Conservation (phyloP, 1,140 invertebrate genomes). For the Neelides sp. region DNA sequence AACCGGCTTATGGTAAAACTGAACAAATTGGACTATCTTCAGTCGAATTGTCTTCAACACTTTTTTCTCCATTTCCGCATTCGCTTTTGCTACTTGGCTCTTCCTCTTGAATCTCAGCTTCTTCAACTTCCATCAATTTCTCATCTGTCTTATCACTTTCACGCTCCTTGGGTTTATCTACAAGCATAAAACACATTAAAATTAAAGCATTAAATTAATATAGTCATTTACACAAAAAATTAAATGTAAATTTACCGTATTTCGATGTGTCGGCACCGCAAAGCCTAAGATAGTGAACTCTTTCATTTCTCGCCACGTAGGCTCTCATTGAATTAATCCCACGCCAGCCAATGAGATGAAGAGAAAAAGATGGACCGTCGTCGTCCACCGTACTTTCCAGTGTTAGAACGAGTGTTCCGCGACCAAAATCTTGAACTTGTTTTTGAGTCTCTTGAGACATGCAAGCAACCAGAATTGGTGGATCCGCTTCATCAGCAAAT, state of each 20-base stretch:
- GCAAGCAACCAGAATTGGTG: slow-evolving; percentile 52
- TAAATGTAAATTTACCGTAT: slow-evolving; percentile 54
- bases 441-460: slow-evolving; percentile 49
- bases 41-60: too few species aligned
- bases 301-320: slow-evolving; percentile 68
- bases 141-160: too few species aligned
- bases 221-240: too few species aligned
- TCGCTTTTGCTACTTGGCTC: too few species aligned
- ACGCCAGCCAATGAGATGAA: slow-evolving; percentile 76
- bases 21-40: too few species aligned
- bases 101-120: too few species aligned
- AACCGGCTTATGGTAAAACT: too few species aligned
- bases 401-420: slow-evolving; percentile 58
- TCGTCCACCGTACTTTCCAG: slow-evolving; percentile 39
- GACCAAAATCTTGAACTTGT: slow-evolving; percentile 48
- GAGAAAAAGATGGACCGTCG: slow-evolving; percentile 38
- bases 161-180: too few species aligned
- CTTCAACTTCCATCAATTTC: too few species aligned
- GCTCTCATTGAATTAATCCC: slow-evolving; percentile 72
- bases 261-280: slow-evolving; percentile 68
- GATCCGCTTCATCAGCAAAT: slow-evolving; percentile 57
- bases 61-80: too few species aligned
- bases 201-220: too few species aligned
- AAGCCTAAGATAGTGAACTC: slow-evolving; percentile 70
- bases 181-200: too few species aligned